phyloP scores from a whole-genome alignment of 2,888 invertebrate genomes.

The Ormyrus nitidulus region DNA sequence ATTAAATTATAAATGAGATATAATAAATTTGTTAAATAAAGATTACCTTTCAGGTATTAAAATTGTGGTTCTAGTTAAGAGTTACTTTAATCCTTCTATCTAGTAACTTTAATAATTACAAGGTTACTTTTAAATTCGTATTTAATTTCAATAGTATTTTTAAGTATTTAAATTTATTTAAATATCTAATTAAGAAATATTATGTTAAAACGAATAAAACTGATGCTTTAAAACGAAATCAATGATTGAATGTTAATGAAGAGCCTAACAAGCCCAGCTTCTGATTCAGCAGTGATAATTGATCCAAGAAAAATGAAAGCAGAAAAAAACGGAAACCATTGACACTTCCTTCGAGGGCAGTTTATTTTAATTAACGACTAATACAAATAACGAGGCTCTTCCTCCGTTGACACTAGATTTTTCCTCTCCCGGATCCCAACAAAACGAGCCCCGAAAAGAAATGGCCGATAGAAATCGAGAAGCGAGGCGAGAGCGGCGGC shows the following conservation, averaged over 20 bases:
- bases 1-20: no score
- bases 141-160: no score
- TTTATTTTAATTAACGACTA: slow-evolving; percentile 47
- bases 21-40: no score
- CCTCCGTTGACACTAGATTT: slow-evolving; percentile 40
- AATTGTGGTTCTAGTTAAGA: no score
- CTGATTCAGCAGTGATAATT: background rate
- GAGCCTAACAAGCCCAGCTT: background rate
- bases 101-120: no score
- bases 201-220: no score
- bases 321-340: slow-evolving; percentile 1
- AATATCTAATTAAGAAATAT: no score
- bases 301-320: background rate
- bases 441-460: slow-evolving; percentile 29
- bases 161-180: no score
- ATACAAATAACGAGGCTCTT: slow-evolving; percentile 19
- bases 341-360: slow-evolving; percentile 28
- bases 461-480: slow-evolving; percentile 27
- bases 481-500: background rate
- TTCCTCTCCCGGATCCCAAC: slow-evolving; percentile 28
- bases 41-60: no score
- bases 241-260: background rate
- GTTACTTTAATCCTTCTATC: no score
- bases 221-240: background rate
- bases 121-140: no score